These are phyloP conservation scores for Rhinichthys osculus DNA, from an alignment of 2,797 vertebrate genomes.

Conservation along the genomic window DNA sequence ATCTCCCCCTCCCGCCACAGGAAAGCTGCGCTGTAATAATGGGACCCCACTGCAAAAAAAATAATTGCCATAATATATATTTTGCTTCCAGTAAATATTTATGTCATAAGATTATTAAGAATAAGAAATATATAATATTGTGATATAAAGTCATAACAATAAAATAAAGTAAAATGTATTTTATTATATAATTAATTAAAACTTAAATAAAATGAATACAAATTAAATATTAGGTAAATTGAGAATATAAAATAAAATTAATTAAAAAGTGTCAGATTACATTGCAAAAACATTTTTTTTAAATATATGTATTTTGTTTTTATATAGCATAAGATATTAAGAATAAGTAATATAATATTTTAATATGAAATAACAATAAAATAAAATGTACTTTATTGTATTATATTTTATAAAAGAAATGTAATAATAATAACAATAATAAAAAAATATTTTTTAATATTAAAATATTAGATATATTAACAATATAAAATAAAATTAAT, in stretches of 20 bases:
- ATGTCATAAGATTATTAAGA: neutral
- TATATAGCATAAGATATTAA: neutral
- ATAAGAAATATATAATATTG: neutral
- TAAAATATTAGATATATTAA: neutral
- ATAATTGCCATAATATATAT: neutral
- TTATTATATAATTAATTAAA: too few species aligned
- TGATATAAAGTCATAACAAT: neutral
- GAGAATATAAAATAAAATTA: too few species aligned
- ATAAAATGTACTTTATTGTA: neutral
- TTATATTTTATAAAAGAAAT: neutral
- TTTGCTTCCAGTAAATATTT: neutral
- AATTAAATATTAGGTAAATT: too few species aligned
- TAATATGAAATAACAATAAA: neutral
- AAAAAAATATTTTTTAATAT: too few species aligned
- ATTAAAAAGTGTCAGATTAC: too few species aligned
- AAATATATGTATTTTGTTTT: neutral
- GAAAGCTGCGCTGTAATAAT: conserved; percentile 17
- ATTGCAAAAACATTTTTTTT: neutral
- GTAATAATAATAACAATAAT: too few species aligned
- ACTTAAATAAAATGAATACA: too few species aligned
- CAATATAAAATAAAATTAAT: neutral
- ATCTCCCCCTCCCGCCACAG: conserved; percentile 52
- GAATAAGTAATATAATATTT: neutral
- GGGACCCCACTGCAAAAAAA: neutral
- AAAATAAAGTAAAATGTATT: too few species aligned